phyloP scores from a whole-genome alignment of 2,888 invertebrate species.

The Acutogordius australiensis region DNA sequence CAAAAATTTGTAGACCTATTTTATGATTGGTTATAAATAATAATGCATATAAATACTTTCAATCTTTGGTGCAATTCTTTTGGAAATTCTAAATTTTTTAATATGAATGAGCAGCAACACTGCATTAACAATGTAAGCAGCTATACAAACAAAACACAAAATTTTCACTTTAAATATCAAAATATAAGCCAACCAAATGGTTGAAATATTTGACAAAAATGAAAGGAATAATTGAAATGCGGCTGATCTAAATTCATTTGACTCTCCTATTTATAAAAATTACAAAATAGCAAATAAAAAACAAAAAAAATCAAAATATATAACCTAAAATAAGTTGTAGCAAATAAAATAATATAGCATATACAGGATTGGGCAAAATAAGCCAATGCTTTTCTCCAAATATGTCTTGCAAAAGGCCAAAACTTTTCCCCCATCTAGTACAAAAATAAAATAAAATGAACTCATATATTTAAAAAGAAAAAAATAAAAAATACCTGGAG shows the following conservation, averaged over 20 bases:
- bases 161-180: background rate
- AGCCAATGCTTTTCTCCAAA: constrained; percentile 8
- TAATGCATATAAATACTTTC: no score
- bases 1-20: no score
- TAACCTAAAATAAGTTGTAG: background rate
- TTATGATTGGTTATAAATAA: no score
- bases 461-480: no score
- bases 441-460: no score
- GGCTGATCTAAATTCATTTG: background rate
- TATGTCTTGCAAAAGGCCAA: constrained; percentile 6
- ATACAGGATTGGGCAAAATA: constrained; percentile 7
- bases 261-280: no score
- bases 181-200: constrained; percentile 1
- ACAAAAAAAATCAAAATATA: background rate
- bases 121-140: background rate
- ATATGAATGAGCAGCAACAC: background rate
- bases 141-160: background rate
- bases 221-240: background rate
- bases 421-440: constrained; percentile 7
- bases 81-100: background rate
- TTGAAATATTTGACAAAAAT: background rate
- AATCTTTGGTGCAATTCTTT: no score
- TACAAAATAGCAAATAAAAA: background rate
- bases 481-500: constrained; percentile 4
- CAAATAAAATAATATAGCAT: background rate